A percentile compares a stretch with the other conserved stretches of the same genome.
phyloP scores from a whole-genome alignment of 2,113 vertebrate species.

The Bujurquina vittata region DNA sequence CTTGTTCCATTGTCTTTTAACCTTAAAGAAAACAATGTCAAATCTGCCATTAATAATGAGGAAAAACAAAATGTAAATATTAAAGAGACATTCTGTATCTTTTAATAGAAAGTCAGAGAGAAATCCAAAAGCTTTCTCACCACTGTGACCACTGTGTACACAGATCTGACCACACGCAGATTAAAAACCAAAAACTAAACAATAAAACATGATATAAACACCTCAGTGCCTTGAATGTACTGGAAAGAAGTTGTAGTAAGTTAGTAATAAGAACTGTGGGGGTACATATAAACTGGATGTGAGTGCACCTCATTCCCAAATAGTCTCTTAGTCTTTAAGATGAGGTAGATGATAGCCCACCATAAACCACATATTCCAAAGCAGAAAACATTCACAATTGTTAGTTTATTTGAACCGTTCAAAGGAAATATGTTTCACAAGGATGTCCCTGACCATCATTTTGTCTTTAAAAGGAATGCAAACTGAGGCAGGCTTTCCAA shows the following conservation, averaged over 20 bases:
- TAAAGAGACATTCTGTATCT: not conserved
- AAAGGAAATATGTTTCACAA: not conserved
- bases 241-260: not conserved
- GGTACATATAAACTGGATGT: not conserved
- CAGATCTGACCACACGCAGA: not conserved
- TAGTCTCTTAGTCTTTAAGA: not conserved
- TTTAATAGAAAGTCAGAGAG: slow-evolving; percentile 13
- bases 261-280: not conserved
- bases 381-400: no score
- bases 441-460: not conserved
- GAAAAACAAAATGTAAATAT: not conserved
- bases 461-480: not conserved
- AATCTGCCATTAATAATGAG: not conserved
- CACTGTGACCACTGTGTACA: not conserved
- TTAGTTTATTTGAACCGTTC: not conserved
- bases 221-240: not conserved
- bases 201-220: not conserved
- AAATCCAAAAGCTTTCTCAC: not conserved
- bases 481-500: not conserved
- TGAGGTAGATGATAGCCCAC: no score
- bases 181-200: no score
- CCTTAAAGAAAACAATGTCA: not conserved
- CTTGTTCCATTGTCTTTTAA: not conserved
- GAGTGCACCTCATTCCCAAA: not conserved
- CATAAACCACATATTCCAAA: no score